Conservation (phyloP, 1,140 invertebrate genomes). For the Camponotus pennsylvanicus region DNA sequence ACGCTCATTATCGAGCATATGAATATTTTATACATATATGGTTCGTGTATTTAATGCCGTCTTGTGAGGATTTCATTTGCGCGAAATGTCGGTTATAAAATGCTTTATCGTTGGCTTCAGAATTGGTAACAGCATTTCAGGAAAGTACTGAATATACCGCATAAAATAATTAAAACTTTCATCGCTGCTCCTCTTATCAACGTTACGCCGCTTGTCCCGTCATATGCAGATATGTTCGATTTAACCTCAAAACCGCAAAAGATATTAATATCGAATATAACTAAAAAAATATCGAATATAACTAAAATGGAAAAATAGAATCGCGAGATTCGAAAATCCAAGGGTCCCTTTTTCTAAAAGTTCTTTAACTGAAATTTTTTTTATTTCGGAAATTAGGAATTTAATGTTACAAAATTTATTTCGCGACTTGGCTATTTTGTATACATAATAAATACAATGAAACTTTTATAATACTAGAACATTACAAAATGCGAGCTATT, state of each 20-base stretch:
- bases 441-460: not conserved
- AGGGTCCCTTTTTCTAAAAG: too few species aligned
- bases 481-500: too few species aligned
- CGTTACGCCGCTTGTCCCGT: not conserved
- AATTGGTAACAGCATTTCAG: slow-evolving; percentile 43
- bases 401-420: not conserved
- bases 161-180: slow-evolving; percentile 64
- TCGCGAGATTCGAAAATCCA: not conserved
- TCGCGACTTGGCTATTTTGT: not conserved
- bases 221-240: slow-evolving; percentile 28
- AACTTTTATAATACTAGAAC: not conserved
- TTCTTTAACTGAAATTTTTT: not conserved
- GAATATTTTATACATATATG: slow-evolving; percentile 47
- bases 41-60: slow-evolving; percentile 1
- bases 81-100: slow-evolving; percentile 9
- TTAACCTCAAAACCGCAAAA: slow-evolving; percentile 24
- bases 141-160: slow-evolving; percentile 15
- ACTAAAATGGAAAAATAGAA: not conserved
- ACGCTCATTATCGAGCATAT: slow-evolving; percentile 6
- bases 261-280: slow-evolving; percentile 30
- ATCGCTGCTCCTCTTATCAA: slow-evolving; percentile 30
- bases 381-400: not conserved
- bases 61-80: slow-evolving; percentile 31
- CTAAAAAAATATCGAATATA: too few species aligned
- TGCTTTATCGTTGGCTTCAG: not conserved